Percentiles rank a stretch among this genome's conserved stretches.
These are phyloP conservation scores for Brachionus rubens DNA, from an alignment of 1,140 invertebrate genomes.

Conservation along the genomic window DNA sequence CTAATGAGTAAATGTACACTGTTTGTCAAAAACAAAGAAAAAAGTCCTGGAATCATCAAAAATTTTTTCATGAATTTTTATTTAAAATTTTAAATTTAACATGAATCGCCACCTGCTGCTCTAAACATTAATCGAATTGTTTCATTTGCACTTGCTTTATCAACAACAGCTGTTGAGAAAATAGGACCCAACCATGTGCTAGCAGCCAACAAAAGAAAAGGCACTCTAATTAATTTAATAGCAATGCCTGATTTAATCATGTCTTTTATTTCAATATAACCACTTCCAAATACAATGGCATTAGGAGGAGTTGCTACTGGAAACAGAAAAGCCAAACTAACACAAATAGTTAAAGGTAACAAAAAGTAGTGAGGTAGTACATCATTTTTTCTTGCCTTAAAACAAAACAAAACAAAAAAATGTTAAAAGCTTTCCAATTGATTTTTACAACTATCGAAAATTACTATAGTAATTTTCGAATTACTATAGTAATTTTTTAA, in stretches of 20 bases:
- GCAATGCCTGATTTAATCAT: slow-evolving; percentile 54
- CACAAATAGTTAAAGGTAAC: slow-evolving; percentile 72
- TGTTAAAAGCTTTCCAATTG: not conserved
- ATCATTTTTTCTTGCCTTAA: slow-evolving; percentile 60
- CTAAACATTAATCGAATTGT: no score
- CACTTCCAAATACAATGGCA: slow-evolving; percentile 75
- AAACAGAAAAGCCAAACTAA: slow-evolving; percentile 72
- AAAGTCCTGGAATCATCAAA: no score
- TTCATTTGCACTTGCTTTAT: no score
- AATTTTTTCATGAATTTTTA: no score
- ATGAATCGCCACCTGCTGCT: no score
- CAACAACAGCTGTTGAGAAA: not conserved
- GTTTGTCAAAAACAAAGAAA: no score
- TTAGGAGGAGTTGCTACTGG: slow-evolving; percentile 87
- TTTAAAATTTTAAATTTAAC: no score
- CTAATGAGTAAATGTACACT: no score
- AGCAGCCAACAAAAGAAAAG: slow-evolving; percentile 17
- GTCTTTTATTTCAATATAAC: slow-evolving; percentile 57
- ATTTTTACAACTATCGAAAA: not conserved
- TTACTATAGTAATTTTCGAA: no score
- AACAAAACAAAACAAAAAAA: slow-evolving; percentile 49
- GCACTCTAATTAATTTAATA: slow-evolving; percentile 12
- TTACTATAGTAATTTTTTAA: no score
- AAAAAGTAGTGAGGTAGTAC: slow-evolving; percentile 80
- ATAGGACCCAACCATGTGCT: slow-evolving; percentile 20